Evolutionary conservation across 2,113 vertebrate species (phyloP).

Genomic region (Oncorhynchus masou): DNA sequence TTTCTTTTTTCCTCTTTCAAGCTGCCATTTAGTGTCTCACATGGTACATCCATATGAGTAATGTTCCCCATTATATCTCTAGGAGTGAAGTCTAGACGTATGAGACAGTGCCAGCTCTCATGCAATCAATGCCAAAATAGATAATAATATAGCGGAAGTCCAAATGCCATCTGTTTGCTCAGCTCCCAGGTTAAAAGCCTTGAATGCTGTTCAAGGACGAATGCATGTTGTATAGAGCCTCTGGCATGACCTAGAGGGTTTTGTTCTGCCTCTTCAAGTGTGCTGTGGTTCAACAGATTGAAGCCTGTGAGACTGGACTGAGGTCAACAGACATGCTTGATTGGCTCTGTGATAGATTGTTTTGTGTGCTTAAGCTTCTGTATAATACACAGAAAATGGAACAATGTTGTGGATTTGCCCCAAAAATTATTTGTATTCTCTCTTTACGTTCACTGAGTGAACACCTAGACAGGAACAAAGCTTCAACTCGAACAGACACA

Average conservation of each 20-base stretch:
- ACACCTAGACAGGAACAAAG: neutral
- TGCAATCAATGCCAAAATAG: conserved; percentile 11
- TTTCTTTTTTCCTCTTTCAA: neutral
- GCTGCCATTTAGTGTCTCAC: neutral
- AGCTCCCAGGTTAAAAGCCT: neutral
- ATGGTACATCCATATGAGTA: neutral
- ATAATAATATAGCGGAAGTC: conserved; percentile 17
- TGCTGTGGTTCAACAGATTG: neutral
- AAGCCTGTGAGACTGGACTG: neutral
- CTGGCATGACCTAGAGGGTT: too few species aligned
- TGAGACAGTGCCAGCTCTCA: neutral
- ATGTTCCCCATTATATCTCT: neutral
- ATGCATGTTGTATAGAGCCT: too few species aligned
- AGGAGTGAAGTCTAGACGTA: too few species aligned
- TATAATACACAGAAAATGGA: too few species aligned
- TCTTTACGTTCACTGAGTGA: too few species aligned
- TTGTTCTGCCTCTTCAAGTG: neutral
- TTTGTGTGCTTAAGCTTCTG: too few species aligned
- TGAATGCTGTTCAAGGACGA: too few species aligned
- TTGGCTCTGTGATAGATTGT: too few species aligned
- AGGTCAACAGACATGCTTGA: too few species aligned
- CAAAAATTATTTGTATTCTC: too few species aligned
- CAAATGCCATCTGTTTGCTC: conserved; percentile 17
- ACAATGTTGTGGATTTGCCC: too few species aligned
- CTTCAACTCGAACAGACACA: neutral